Base-by-base conservation (phyloP, 2,113 vertebrate species). In the Macroglossus sobrinus region DNA sequence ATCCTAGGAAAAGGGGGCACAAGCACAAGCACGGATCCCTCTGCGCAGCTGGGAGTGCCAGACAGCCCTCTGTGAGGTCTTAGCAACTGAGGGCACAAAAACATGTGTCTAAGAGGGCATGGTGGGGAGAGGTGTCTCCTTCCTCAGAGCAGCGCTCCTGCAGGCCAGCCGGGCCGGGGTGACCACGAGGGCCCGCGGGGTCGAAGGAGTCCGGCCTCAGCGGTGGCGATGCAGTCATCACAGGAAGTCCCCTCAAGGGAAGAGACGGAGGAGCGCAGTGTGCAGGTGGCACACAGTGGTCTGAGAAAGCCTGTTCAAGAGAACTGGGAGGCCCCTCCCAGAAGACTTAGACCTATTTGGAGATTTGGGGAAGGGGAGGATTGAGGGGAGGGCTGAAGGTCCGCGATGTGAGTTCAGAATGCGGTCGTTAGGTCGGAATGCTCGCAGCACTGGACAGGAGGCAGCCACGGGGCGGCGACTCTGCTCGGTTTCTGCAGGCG, bases 221-320 rank as follows among this genome's bases (percentile, higher is more conserved):
- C 16, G 16, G 28, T 30, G 64, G 33, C 7, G 11, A 26, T 30
- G 35, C 55, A 45, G 4, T 16, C 30, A 57, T 80, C 28, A 38
- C 3, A 38, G 89, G 55, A 75, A 71, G 69, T 12, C 26, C 40
- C 38, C 35, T 19, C n/a, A 50, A 81, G 35, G 71, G 9, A 38
- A 68, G 1, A 47, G 47, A 35, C 3, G 72, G 43, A 59, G n/a
- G 4, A 30, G 35, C 30, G n/a, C 24, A 38, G 24, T 38, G 2
- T 8, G 45, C 24, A 1, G 15, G 43, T 9, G 24, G 21, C 4
- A 2, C 22, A 10, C 0, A 0, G 6, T 28, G 35, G 10, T 16
- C 2, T 21, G 30, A 47, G 53, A 82, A 21, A 71, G 55, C 9
- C 8, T 53, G 14, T 22, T 84, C 38, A 35, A 71, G 88, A 74